Base-by-base conservation (phyloP, 2,797 vertebrate genomes). In the Smutsia gigantea region DNA sequence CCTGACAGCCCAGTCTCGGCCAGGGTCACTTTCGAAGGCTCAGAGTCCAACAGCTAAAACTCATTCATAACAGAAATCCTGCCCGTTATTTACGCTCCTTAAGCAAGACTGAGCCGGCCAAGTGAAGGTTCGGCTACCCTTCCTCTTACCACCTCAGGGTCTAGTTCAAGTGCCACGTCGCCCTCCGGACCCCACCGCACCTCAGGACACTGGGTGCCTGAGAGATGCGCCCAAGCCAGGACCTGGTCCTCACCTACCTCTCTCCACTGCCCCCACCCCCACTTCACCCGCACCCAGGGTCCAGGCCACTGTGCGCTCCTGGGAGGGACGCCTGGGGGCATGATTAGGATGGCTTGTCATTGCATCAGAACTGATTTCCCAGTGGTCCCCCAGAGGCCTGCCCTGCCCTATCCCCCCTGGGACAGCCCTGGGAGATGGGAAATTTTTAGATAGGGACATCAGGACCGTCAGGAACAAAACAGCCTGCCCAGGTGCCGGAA, bases 11-110 rank as follows among this genome's bases (percentile, higher is more conserved):
- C 2, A 3, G 34, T 11, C 42, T 19, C 2, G 0, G 68, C 61
- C 7, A 0, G 14, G 11, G 1, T 25, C 23, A 51, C 5, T 0
- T 18, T 29, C 29, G 18, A 57, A 23, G 2, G 19, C 4, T 4
- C 63, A 6, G 9, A 42, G 78, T 8, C 63, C 55, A 2, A 8
- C 14, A 0, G 55, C 46, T 31, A 25, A 27, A 51, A 23, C 2
- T 9, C 19, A 51, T 10, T 4, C 15, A 34, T 6, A 8, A 68
- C 21, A 25, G 51, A 68, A 19, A 11, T 7, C 17, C 23, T 0
- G 7, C 18, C 49, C 46, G 53, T 37, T 19, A 7, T 18, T 19
- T n/a, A 3, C 1, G 4, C 14, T 25, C 37, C 49, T 31, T 57
- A 31, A n/a, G 4, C 66, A 57, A 18, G 37, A 5, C 1, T 1